Evolutionary conservation across 2,113 vertebrate species (phyloP), one percentile per base, ranked within the genome.

Genomic region (Neogobius melanostomus): DNA sequence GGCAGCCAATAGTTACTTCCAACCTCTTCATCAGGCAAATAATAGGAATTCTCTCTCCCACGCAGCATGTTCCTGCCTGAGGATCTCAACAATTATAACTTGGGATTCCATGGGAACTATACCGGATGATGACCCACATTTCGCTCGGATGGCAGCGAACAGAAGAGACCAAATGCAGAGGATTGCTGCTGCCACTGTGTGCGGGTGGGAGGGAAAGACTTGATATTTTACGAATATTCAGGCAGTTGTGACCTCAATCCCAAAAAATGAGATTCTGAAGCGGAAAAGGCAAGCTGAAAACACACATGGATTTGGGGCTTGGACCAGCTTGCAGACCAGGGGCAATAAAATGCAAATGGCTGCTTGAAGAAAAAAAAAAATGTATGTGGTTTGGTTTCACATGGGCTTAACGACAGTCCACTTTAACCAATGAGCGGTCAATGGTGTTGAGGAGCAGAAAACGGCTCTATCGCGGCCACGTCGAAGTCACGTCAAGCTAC

Each of bases 171-270:
- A 71, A 68, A 77, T 53, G 64, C 17, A 50, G 72, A 71, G 43
- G 47, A 52, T 42, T 44, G 21, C 48, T 15, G 47, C 59, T 68
- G 72, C 51, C 28, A 10, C 52, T 54, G 49, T 51, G 51, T 47
- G 69, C 62, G 79, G 75, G 69, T 70, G 76, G 66, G 61, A 68
- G 74, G 66, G 68, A 79, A 65, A 47, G 56, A 87, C 75, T 77
- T 75, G 52, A 73, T 77, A 70, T 64, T 77, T 81, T n/a, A 53
- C 50, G 68, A 80, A 53, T 47, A 71, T 82, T 75, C 53, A 71
- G 51, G 67, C 74, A 77, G 67, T 81, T 78, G 76, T 83, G 78
- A 88, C 83, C 80, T 88, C 78, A 87, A 82, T 86, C 76, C 84
- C 69, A 57, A 80, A 78, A 77, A 69, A 52, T 45, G 67, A 79